Evolutionary conservation across 2,113 vertebrate species (phyloP).

Genomic region (Alectura lathami): DNA sequence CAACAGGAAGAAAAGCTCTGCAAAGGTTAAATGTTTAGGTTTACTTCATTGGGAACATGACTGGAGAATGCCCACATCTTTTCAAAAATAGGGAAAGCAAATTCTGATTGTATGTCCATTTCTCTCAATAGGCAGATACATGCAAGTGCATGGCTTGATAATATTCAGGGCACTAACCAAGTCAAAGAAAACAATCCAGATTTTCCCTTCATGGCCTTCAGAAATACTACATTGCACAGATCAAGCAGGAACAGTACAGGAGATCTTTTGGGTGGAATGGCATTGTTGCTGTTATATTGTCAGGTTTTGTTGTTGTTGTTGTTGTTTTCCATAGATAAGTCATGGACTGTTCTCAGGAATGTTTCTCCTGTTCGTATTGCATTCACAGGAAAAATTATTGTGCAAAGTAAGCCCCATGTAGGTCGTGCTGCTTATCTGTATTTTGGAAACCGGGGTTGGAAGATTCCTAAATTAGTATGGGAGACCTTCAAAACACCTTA

Average conservation of each 20-base stretch:
- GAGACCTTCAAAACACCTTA: not conserved
- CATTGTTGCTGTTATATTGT: not conserved
- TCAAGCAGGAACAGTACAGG: not conserved
- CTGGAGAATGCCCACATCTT: not conserved
- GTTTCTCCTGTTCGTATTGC: not conserved
- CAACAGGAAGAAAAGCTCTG: not conserved
- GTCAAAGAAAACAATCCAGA: not conserved
- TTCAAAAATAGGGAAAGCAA: not conserved
- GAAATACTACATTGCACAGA: not conserved
- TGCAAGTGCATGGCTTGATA: not conserved
- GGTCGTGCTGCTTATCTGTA: not conserved
- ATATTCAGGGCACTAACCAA: not conserved
- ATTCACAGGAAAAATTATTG: not conserved
- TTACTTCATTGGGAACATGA: not conserved
- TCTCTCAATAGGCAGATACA: fast-evolving
- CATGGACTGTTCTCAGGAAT: not conserved
- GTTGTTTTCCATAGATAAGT: not conserved
- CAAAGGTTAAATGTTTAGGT: not conserved
- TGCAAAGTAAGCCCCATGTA: not conserved
- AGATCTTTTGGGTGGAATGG: not conserved
- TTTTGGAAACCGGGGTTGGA: not conserved
- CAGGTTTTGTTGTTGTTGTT: not conserved
- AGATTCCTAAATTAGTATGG: not conserved
- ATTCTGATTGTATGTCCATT: not conserved
- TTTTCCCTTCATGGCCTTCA: not conserved